phyloP scores from a whole-genome alignment of 2,888 invertebrate species.

The Miltochrista miniata region DNA sequence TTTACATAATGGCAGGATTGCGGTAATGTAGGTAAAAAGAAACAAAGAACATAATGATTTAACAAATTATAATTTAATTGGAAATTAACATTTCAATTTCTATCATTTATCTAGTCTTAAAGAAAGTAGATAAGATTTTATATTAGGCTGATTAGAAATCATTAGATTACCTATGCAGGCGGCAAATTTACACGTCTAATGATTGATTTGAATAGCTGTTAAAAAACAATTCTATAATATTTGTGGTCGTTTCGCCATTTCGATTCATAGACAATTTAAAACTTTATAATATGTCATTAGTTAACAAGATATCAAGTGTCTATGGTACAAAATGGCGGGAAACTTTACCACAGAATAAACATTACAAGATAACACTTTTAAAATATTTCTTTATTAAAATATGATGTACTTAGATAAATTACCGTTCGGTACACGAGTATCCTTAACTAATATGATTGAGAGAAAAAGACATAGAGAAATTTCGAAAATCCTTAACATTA shows the following conservation, averaged over 20 bases:
- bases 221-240: slow-evolving; percentile 61
- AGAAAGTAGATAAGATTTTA: slow-evolving; percentile 69
- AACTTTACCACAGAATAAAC: slow-evolving; percentile 15
- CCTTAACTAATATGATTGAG: slow-evolving; percentile 76
- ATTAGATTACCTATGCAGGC: slow-evolving; percentile 64
- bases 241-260: slow-evolving; percentile 22
- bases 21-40: slow-evolving; percentile 8
- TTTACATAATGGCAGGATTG: not conserved
- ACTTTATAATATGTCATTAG: not conserved
- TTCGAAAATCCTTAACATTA: slow-evolving; percentile 74
- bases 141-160: slow-evolving; percentile 69
- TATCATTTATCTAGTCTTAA: slow-evolving; percentile 68
- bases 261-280: slow-evolving; percentile 10
- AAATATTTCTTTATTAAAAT: slow-evolving; percentile 60
- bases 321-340: slow-evolving; percentile 18
- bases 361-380: slow-evolving; percentile 53
- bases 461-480: slow-evolving; percentile 78
- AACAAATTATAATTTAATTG: slow-evolving; percentile 80
- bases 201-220: slow-evolving; percentile 53
- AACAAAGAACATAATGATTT: slow-evolving; percentile 61
- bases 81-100: slow-evolving; percentile 73
- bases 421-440: slow-evolving; percentile 32
- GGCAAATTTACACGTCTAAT: slow-evolving; percentile 65
- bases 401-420: slow-evolving; percentile 42
- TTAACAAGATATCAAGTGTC: slow-evolving; percentile 11